Evolutionary conservation across 2,888 invertebrate species (phyloP).

Genomic region (Schrankia costaestrigalis): DNA sequence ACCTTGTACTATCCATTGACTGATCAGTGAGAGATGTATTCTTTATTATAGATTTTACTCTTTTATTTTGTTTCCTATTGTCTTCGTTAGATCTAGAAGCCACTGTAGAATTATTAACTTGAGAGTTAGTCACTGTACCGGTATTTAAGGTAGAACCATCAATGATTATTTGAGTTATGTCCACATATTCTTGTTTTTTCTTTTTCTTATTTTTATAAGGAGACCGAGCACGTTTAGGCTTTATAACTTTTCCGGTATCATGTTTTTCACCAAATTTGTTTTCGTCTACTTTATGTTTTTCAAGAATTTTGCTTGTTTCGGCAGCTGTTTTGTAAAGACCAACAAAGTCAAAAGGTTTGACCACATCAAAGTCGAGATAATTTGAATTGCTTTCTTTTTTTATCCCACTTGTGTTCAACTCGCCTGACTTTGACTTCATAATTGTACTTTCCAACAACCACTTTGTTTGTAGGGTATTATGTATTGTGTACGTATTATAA

Average conservation of each 20-base stretch:
- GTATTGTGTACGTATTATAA: no score
- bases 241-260: constrained; percentile 23
- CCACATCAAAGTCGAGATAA: constrained; percentile 3
- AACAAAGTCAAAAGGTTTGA: constrained; percentile 45
- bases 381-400: constrained; percentile 30
- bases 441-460: no score
- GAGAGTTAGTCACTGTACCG: constrained; percentile 21
- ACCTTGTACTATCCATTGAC: constrained; percentile 28
- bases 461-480: no score
- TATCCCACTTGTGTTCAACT: constrained; percentile 27
- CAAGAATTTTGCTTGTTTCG: constrained; percentile 42
- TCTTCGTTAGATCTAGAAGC: constrained; percentile 47
- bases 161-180: constrained; percentile 41
- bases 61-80: constrained; percentile 16
- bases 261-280: constrained; percentile 25
- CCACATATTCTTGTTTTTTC: constrained; percentile 32
- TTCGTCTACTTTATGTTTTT: constrained; percentile 29
- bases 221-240: constrained; percentile 33
- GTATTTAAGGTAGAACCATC: constrained; percentile 37
- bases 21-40: constrained; percentile 31
- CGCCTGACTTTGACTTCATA: constrained; percentile 56
- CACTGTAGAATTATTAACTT: constrained; percentile 28
- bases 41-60: constrained; percentile 60
- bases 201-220: constrained; percentile 44
- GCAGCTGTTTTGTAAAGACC: constrained; percentile 52